Evolutionary conservation across 1,140 invertebrate species (phyloP).

Genomic region (Meteorus sp.): DNA sequence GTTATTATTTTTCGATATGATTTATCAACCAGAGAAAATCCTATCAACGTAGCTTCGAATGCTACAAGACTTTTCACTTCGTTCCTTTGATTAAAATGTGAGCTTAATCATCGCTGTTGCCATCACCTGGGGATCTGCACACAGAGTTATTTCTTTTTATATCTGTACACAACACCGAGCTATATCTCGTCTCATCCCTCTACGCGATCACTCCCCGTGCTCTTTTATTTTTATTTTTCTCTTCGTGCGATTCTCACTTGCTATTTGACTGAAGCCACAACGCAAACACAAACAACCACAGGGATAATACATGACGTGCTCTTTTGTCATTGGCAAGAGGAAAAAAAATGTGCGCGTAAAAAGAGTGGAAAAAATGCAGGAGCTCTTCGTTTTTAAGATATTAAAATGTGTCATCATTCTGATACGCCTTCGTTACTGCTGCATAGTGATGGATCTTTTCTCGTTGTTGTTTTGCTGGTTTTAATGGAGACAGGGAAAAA

Average conservation of each 20-base stretch:
- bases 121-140: slow-evolving; percentile 44
- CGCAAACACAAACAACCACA: slow-evolving; percentile 40
- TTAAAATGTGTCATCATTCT: slow-evolving; percentile 57
- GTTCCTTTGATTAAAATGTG: slow-evolving; percentile 56
- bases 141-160: no score
- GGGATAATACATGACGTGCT: slow-evolving; percentile 49
- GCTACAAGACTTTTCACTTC: slow-evolving; percentile 56
- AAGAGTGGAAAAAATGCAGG: slow-evolving; percentile 4
- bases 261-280: slow-evolving; percentile 28
- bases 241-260: no score
- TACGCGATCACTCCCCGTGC: background rate
- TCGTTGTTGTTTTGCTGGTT: no score
- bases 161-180: background rate
- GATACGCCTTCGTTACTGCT: slow-evolving; percentile 49
- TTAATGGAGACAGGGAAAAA: no score
- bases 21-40: slow-evolving; percentile 53
- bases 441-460: no score
- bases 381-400: slow-evolving; percentile 49
- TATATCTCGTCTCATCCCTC: slow-evolving; percentile 12
- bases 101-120: slow-evolving; percentile 46
- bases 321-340: slow-evolving; percentile 43
- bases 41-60: slow-evolving; percentile 43
- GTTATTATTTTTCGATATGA: slow-evolving; percentile 42
- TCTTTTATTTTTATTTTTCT: no score
- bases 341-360: slow-evolving; percentile 20